Evolutionary conservation across 2,888 invertebrate genomes (phyloP), one percentile per base, ranked within the genome.

Genomic region (Catocala nupta): DNA sequence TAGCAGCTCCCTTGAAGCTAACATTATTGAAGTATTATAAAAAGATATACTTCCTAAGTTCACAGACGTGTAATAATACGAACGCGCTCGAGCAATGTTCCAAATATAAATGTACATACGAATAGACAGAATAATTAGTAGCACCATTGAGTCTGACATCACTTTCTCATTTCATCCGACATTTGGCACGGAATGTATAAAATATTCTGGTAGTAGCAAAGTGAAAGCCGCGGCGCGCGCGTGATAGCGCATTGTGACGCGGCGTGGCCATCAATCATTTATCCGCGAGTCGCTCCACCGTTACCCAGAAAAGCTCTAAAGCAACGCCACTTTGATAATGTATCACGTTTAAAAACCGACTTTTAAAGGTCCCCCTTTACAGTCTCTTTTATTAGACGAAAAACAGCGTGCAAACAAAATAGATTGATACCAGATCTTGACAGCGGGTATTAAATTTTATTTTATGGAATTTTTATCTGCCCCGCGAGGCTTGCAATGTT

Each of bases 251-350:
- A 63, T 74, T 80, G 83, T 85, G 87, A 85, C 88, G 84, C 78
- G 78, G 74, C 75, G 65, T 68, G 53, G 70, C 82, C 87, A 93
- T 93, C 93, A 92, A 93, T 93, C 93, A 93, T 93, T 90, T 90
- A 93, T 90, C 90, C 89, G 81, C 81, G 84, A 86, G 81, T 82
- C 86, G 87, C 85, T 88, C 82, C 81, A 83, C 81, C 87, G 83
- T 84, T 89, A 92, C 90, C 87, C 82, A 83, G 86, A 86, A 93
- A 93, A 90, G 91, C 93, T 93, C 83, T 92, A 92, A 90, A 85
- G 87, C 89, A 83, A 85, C 85, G 85, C 85, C 88, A 85, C 86
- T 86, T 86, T 88, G 82, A 90, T 92, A 92, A 93, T 92, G 90
- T 91, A 92, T 92, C 86, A 90, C 90, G 83, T 88, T 92, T 90